Percentiles rank a stretch among this genome's conserved stretches.
These are phyloP conservation scores for Enhydra lutris DNA, from an alignment of 2,113 vertebrate species.

Conservation along the genomic window DNA sequence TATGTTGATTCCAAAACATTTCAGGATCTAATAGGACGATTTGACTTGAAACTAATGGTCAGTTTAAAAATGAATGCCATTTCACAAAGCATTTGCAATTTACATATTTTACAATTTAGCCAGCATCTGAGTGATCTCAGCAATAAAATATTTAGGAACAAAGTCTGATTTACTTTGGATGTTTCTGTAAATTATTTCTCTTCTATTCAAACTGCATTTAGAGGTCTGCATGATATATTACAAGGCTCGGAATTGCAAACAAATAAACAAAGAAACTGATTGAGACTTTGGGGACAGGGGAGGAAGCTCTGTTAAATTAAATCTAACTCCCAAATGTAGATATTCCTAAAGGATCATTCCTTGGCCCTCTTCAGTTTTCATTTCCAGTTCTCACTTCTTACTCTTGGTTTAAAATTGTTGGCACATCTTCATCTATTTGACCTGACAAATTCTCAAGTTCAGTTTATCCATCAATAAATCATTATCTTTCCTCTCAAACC, in stretches of 20 bases:
- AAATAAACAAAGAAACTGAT: background rate
- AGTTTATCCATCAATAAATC: background rate
- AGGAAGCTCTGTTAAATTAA: background rate
- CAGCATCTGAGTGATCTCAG: background rate
- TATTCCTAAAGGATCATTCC: background rate
- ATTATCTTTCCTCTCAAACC: background rate
- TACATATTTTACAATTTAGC: conserved; percentile 26
- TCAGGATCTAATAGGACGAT: conserved; percentile 58
- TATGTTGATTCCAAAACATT: conserved; percentile 52
- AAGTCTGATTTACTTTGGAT: conserved; percentile 23
- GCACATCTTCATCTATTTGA: background rate
- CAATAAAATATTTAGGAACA: conserved; percentile 46
- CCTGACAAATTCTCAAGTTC: background rate
- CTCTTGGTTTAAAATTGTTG: background rate
- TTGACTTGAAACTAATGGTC: conserved; percentile 60
- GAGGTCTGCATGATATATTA: background rate
- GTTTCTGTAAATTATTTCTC: conserved; percentile 58
- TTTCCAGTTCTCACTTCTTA: background rate
- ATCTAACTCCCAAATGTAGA: background rate
- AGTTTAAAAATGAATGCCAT: conserved; percentile 43
- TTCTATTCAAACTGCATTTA: background rate
- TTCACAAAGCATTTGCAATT: conserved; percentile 35
- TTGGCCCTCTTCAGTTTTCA: background rate
- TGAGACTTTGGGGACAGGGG: background rate
- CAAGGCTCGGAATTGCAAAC: background rate